Evolutionary conservation across 2,888 invertebrate genomes (phyloP).

Genomic region (Drosophila falleni): DNA sequence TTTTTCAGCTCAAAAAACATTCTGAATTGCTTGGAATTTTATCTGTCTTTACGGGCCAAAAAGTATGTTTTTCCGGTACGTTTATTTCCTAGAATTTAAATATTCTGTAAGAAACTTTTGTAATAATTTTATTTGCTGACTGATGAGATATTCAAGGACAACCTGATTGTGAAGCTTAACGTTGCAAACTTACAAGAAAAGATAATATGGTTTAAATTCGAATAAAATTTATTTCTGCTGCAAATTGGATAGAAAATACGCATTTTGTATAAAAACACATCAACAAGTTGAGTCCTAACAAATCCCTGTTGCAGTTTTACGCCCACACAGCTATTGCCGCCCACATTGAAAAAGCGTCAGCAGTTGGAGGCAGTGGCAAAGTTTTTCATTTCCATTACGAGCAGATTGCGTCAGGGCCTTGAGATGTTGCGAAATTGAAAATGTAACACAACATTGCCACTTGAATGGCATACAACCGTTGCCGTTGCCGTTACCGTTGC

Average conservation of each 20-base stretch:
- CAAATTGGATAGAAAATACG: background rate
- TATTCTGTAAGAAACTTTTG: background rate
- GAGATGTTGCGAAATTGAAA: slow-evolving; percentile 66
- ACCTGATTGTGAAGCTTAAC: background rate
- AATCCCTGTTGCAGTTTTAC: slow-evolving; percentile 22
- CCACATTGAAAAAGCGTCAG: background rate
- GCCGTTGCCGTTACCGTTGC: background rate
- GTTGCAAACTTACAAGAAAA: background rate
- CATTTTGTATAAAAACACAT: slow-evolving; percentile 7
- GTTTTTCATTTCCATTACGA: slow-evolving; percentile 49
- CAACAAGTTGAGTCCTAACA: slow-evolving; percentile 43
- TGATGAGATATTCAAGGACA: background rate
- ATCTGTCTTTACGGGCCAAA: background rate
- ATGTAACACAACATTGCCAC: slow-evolving; percentile 46
- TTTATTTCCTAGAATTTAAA: background rate
- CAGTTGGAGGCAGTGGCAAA: slow-evolving; percentile 11
- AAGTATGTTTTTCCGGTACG: background rate
- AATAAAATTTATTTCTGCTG: background rate
- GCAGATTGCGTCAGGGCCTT: slow-evolving; percentile 52
- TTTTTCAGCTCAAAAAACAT: slow-evolving; percentile 5
- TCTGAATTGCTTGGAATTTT: background rate
- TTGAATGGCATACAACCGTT: slow-evolving; percentile 20
- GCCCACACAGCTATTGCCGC: background rate
- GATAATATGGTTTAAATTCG: background rate
- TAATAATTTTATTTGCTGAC: background rate